phyloP scores from a whole-genome alignment of 1,140 invertebrate species.

The Portunus trituberculatus region DNA sequence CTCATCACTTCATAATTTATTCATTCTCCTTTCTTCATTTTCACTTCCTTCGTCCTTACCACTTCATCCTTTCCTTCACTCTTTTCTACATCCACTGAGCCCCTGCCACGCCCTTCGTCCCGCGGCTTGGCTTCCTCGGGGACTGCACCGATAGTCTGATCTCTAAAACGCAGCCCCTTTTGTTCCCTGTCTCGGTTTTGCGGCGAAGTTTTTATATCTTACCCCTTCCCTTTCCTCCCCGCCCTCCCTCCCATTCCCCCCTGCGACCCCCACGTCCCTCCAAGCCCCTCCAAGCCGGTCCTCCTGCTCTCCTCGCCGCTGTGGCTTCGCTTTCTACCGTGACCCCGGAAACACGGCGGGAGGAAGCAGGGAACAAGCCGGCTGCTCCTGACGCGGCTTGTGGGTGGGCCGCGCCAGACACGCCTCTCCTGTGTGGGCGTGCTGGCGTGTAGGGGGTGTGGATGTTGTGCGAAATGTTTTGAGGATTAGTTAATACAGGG shows the following conservation, averaged over 20 bases:
- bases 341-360: background rate
- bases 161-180: background rate
- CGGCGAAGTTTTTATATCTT: background rate
- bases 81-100: too few relatives aligned
- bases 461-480: background rate
- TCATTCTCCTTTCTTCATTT: too few relatives aligned
- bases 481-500: too few relatives aligned
- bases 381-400: background rate
- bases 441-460: background rate
- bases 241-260: background rate
- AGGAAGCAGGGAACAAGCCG: background rate
- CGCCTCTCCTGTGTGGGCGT: background rate
- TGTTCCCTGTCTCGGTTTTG: background rate
- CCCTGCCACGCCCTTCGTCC: too few relatives aligned
- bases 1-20: too few relatives aligned
- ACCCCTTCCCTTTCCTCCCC: background rate
- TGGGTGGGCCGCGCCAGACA: background rate
- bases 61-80: too few relatives aligned
- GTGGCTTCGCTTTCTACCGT: conserved; percentile 8
- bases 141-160: background rate
- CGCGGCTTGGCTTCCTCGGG: background rate
- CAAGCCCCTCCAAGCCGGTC: background rate
- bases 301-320: background rate
- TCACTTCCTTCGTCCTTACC: too few relatives aligned
- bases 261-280: background rate